Evolutionary conservation across 2,113 vertebrate species (phyloP).

Genomic region (Lucifuga dentata): DNA sequence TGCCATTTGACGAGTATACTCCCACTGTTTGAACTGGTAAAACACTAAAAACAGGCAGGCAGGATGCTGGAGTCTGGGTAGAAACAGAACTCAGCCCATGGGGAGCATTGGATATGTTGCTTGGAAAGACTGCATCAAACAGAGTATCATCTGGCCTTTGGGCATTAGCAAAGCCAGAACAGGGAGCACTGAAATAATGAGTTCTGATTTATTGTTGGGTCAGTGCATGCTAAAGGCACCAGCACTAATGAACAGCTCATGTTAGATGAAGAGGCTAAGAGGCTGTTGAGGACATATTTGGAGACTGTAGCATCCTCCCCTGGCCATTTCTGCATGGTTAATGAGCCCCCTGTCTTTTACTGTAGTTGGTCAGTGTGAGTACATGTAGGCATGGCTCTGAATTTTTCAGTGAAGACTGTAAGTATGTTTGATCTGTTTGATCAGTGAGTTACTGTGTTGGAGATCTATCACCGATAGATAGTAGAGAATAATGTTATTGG

Average conservation of each 20-base stretch:
- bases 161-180: background rate
- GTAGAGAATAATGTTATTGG: slow-evolving; percentile 3
- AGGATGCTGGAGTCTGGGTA: slow-evolving; percentile 5
- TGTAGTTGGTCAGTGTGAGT: slow-evolving; percentile 19
- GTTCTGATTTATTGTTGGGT: background rate
- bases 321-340: background rate
- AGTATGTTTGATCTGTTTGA: background rate
- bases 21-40: slow-evolving; percentile 10
- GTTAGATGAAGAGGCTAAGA: slow-evolving; percentile 6
- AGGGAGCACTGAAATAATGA: background rate
- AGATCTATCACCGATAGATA: slow-evolving; percentile 28
- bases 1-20: background rate
- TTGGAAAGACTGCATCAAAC: background rate
- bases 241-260: slow-evolving; percentile 14
- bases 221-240: slow-evolving; percentile 6
- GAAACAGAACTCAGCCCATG: background rate
- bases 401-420: background rate
- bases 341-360: background rate
- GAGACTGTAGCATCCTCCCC: background rate
- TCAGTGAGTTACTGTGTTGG: slow-evolving; percentile 7
- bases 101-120: background rate
- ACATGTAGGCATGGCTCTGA: slow-evolving; percentile 10
- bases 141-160: background rate
- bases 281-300: background rate
- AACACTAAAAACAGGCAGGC: slow-evolving; percentile 2